phyloP scores from a whole-genome alignment of 1,140 invertebrate species.

The Drosophila ficusphila region DNA sequence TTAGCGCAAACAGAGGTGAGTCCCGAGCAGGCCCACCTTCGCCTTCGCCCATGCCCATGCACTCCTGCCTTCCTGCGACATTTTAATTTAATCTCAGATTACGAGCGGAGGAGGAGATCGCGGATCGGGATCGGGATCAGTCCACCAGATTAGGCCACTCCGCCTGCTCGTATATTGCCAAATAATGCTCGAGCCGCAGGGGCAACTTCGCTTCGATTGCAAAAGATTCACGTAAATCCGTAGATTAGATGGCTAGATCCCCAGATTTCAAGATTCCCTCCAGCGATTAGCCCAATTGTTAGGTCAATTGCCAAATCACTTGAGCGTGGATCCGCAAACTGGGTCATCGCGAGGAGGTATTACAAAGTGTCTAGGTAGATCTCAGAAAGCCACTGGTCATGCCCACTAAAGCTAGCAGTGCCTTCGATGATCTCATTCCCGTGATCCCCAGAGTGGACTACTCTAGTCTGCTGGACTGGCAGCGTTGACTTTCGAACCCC shows the following conservation, averaged over 20 bases:
- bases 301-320: conserved; percentile 74
- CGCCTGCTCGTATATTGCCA: conserved; percentile 76
- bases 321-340: conserved; percentile 31
- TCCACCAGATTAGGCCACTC: conserved; percentile 68
- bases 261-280: conserved; percentile 11
- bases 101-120: conserved; percentile 32
- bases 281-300: conserved; percentile 64
- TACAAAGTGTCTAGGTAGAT: conserved; percentile 9
- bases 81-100: conserved; percentile 82
- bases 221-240: conserved; percentile 75
- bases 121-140: conserved; percentile 62
- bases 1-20: conserved; percentile 55
- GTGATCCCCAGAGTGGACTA: background rate
- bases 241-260: conserved; percentile 66
- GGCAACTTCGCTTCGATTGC: conserved; percentile 57
- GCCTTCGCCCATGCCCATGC: too few relatives aligned
- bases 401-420: conserved; percentile 51
- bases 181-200: conserved; percentile 41
- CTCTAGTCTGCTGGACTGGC: conserved; percentile 1
- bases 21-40: conserved; percentile 26
- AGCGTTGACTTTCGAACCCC: conserved; percentile 27
- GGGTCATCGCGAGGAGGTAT: conserved; percentile 7
- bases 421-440: conserved; percentile 27
- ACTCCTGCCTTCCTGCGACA: conserved; percentile 61
- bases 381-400: conserved; percentile 46